phyloP scores from a whole-genome alignment of 2,888 invertebrate species.

The Acanthosepion pharaonis region DNA sequence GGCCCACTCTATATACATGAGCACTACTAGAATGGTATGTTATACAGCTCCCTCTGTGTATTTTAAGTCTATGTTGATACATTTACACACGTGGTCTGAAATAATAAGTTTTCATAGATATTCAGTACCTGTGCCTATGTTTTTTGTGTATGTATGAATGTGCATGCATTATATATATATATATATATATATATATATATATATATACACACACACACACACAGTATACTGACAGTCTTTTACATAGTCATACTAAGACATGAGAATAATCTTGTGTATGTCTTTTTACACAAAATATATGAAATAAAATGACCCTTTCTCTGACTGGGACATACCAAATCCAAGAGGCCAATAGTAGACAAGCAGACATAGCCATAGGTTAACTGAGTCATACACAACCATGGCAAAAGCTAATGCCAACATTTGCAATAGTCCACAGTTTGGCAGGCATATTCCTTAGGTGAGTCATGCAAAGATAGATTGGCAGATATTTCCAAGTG shows the following conservation, averaged over 20 bases:
- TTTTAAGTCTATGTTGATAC: not conserved
- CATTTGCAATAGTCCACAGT: not conserved
- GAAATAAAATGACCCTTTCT: not conserved
- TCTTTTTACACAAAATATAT: not conserved
- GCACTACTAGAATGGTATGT: not conserved
- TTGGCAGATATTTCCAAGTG: not conserved
- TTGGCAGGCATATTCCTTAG: constrained; percentile 20
- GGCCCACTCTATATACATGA: no score
- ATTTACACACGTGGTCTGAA: not conserved
- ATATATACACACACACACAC: no score
- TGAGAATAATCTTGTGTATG: no score
- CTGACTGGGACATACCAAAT: no score
- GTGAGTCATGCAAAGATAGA: not conserved
- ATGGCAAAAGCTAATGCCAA: not conserved
- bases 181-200: no score
- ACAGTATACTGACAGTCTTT: no score
- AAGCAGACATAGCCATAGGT: not conserved
- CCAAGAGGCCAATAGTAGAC: not conserved
- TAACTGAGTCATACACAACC: constrained; percentile 9
- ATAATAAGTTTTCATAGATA: not conserved
- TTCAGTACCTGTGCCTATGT: not conserved
- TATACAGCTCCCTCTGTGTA: not conserved
- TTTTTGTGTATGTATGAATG: no score
- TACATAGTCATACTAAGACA: no score
- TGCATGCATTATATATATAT: no score